Base-by-base conservation (phyloP, 1,140 invertebrate species). In the Bombus confusus region DNA sequence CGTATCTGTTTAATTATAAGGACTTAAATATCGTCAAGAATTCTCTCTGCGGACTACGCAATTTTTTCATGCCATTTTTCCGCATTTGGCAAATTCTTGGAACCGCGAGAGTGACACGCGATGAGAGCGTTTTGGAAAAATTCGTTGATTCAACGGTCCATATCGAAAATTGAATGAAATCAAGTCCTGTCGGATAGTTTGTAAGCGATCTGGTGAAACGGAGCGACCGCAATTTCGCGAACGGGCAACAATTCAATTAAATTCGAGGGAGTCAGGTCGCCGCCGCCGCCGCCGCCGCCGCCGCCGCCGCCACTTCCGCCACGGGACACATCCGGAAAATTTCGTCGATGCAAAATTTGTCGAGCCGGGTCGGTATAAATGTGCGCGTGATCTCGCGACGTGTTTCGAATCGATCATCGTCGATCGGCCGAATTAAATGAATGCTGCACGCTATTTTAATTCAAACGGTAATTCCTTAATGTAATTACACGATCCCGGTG, bases 221-320 rank as follows among this genome's bases (percentile, higher is more conserved):
- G 25, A 1, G 34, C 71, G 31, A n/a, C 34, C 57, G 39, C 81
- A 77, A 83, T 62, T 82, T 82, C 13, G 31, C 80, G 47, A 82
- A 37, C 80, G 68, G 25, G n/a, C 18, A 84, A 79, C 83, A 84
- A 84, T 84, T 84, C 83, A 84, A 84, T 84, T 84, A 84, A 84
- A 79, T 71, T 57, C 34, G 52, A 28, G 10, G 28, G 69, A 28
- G 37, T 18, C 6, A 9, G 31, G 59, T 12, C 28, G 59, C 25
- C 64, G 31, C 62, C 59, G 12, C 52, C 68, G 37, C 22, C 25
- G 69, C 28, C 28, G 8, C 18, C 15, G 39, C 25, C 34, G 37
- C 22, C 25, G 69, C 28, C 28, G 8, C 18, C 15, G 39, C 25
- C 34, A 77, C 75, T 62, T 57, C 75, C 75, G 52, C 34, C 57